phyloP scores from a whole-genome alignment of 2,113 vertebrate species.

The Zootoca vivipara region DNA sequence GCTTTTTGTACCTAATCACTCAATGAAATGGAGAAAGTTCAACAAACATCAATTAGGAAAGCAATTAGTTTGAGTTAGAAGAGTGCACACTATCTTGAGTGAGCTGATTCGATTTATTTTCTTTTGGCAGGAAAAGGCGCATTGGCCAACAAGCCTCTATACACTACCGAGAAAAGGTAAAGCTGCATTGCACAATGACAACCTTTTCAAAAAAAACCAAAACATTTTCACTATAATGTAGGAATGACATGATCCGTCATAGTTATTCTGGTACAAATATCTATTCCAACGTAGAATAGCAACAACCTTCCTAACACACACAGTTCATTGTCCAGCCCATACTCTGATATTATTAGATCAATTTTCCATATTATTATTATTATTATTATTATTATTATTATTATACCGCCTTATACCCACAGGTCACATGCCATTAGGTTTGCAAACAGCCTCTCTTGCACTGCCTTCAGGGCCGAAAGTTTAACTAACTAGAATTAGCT shows the following conservation, averaged over 20 bases:
- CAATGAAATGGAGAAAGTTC: constrained; percentile 90
- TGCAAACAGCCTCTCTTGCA: too few relatives aligned
- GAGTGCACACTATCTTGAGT: constrained; percentile 84
- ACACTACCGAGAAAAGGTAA: constrained; percentile 79
- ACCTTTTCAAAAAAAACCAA: background rate
- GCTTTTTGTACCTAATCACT: constrained; percentile 89
- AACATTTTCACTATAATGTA: background rate
- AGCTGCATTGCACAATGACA: constrained; percentile 71
- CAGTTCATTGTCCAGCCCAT: too few relatives aligned
- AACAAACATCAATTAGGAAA: constrained; percentile 89
- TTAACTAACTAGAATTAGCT: too few relatives aligned
- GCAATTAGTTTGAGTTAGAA: constrained; percentile 88
- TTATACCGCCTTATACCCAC: too few relatives aligned
- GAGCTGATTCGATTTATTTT: constrained; percentile 87
- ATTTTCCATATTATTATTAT: too few relatives aligned
- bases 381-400: too few relatives aligned
- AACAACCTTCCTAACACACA: too few relatives aligned
- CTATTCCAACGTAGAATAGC: too few relatives aligned
- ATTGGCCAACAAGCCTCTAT: constrained; percentile 70
- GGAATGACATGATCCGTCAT: background rate
- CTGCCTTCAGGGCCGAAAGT: too few relatives aligned
- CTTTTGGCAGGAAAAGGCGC: constrained; percentile 84
- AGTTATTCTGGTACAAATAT: background rate
- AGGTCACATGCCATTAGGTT: too few relatives aligned
- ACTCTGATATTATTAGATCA: too few relatives aligned